These are phyloP conservation scores for Meganola albula DNA, from an alignment of 2,888 invertebrate species.

Conservation along the genomic window DNA sequence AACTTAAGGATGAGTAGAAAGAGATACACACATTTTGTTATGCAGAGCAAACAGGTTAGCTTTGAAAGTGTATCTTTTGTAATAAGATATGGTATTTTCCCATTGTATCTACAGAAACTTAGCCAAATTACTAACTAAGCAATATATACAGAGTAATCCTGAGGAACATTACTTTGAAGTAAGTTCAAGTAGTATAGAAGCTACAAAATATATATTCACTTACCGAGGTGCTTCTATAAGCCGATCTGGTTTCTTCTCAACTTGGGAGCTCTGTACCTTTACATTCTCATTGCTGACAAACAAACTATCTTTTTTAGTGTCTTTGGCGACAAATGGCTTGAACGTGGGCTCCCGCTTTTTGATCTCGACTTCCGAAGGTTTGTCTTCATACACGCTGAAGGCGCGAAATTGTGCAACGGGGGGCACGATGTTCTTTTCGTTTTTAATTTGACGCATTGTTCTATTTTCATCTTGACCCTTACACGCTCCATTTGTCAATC, in stretches of 20 bases:
- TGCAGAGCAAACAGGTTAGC: too few species aligned
- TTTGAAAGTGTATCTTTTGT: too few species aligned
- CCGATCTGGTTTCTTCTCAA: constrained; percentile 51
- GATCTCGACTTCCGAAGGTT: constrained; percentile 60
- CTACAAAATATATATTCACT: too few species aligned
- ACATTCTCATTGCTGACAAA: constrained; percentile 56
- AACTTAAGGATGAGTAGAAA: too few species aligned
- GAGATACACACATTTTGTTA: too few species aligned
- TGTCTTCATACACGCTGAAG: constrained; percentile 86
- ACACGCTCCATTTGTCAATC: constrained; percentile 63
- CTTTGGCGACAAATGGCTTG: constrained; percentile 65
- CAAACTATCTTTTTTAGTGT: constrained; percentile 53
- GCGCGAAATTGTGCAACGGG: constrained; percentile 86
- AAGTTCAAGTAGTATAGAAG: too few species aligned
- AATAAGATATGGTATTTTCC: too few species aligned
- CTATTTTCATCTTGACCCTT: constrained; percentile 72
- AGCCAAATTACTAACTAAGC: too few species aligned
- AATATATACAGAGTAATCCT: too few species aligned
- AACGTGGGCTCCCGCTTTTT: constrained; percentile 63
- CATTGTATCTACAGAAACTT: too few species aligned
- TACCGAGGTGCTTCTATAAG: constrained; percentile 53
- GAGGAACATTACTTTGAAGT: too few species aligned
- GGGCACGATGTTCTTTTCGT: constrained; percentile 70
- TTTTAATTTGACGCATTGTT: constrained; percentile 65
- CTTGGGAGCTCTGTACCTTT: constrained; percentile 49